These are phyloP conservation scores for Xerus rutilus DNA, from an alignment of 2,797 vertebrate species.

Conservation along the genomic window DNA sequence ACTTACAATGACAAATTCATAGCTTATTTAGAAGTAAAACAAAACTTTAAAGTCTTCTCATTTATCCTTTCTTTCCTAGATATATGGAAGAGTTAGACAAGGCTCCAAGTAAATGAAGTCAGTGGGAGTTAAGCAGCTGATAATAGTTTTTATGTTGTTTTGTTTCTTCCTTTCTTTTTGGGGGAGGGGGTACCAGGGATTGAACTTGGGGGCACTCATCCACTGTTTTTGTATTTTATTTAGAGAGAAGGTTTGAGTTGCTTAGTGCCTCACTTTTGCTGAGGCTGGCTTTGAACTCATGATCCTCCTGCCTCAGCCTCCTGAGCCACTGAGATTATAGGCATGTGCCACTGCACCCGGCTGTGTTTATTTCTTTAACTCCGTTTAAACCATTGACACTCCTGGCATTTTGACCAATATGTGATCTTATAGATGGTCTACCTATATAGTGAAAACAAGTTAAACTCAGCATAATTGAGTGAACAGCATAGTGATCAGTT, in stretches of 20 bases:
- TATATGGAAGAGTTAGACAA: background rate
- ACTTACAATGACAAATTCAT: background rate
- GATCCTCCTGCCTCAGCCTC: too few relatives aligned
- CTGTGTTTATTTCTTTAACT: slow-evolving; percentile 20
- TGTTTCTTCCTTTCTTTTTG: too few relatives aligned
- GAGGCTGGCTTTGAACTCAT: too few relatives aligned
- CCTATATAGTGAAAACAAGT: background rate
- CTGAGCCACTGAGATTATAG: too few relatives aligned
- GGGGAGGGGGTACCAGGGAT: too few relatives aligned
- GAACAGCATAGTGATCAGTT: background rate
- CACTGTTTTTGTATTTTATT: too few relatives aligned
- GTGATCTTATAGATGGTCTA: slow-evolving; percentile 10
- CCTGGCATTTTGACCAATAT: background rate
- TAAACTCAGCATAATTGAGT: background rate
- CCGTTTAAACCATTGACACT: background rate
- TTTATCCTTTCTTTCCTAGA: background rate
- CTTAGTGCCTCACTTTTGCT: too few relatives aligned
- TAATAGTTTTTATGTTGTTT: background rate
- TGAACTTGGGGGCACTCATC: too few relatives aligned
- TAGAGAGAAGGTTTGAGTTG: too few relatives aligned
- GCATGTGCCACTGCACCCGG: too few relatives aligned
- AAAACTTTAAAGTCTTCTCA: background rate
- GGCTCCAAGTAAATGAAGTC: background rate
- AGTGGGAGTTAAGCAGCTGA: background rate
- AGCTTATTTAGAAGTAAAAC: background rate